Evolutionary conservation across 2,888 invertebrate genomes (phyloP).

Genomic region (Caenorhabditis sp.): DNA sequence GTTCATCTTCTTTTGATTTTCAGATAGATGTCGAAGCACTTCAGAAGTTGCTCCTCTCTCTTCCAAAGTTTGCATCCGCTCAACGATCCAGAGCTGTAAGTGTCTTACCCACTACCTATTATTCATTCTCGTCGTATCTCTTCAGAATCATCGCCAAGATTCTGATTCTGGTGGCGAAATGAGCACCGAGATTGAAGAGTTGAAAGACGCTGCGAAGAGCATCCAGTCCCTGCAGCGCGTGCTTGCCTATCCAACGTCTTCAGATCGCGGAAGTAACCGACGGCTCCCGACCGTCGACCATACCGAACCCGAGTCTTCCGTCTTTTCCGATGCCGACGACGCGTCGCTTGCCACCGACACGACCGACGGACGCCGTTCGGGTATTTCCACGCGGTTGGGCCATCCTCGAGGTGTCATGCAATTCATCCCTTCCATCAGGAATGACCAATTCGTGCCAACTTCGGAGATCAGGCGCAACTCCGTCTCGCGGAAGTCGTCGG

Average conservation of each 20-base stretch:
- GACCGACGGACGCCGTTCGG: constrained; percentile 68
- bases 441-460: constrained; percentile 63
- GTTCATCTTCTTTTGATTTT: no score
- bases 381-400: constrained; percentile 76
- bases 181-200: constrained; percentile 80
- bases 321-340: constrained; percentile 68
- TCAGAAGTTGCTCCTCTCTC: constrained; percentile 65
- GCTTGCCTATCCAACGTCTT: constrained; percentile 71
- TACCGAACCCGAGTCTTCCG: constrained; percentile 52
- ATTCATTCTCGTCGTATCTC: no score
- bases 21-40: constrained; percentile 73
- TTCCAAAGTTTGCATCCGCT: constrained; percentile 65
- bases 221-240: constrained; percentile 78
- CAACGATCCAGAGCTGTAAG: constrained; percentile 26
- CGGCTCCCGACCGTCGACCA: constrained; percentile 19
- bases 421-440: constrained; percentile 78
- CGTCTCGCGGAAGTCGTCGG: constrained; percentile 57
- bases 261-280: constrained; percentile 66
- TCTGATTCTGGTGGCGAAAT: constrained; percentile 71
- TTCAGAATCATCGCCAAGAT: constrained; percentile 58
- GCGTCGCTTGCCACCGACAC: constrained; percentile 56
- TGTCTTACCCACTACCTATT: neutral
- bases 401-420: constrained; percentile 82
- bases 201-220: constrained; percentile 80
- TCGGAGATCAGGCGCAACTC: constrained; percentile 46